Evolutionary conservation across 2,888 invertebrate species (phyloP), one percentile per base, ranked within the genome.

Genomic region (Daptonema setosum): DNA sequence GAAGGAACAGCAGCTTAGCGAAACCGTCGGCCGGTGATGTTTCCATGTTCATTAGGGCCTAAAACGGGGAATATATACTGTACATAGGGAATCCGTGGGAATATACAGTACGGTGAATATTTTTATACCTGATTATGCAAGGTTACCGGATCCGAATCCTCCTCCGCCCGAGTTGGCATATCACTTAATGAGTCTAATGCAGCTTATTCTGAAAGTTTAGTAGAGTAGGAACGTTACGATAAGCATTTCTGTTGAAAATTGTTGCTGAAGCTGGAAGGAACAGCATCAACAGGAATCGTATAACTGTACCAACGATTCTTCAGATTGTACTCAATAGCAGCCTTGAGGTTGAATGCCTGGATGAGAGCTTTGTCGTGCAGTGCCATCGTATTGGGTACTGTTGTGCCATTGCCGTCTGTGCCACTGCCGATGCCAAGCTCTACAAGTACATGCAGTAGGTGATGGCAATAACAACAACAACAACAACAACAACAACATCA

Each of bases 291-390:
- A n/a, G n/a, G n/a, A n/a, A n/a, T n/a, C n/a, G n/a, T n/a, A n/a
- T n/a, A n/a, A n/a, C n/a, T n/a, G n/a, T 8, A 47, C 47, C 22
- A 17, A 47, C 47, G 17, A 71, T 87, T 85, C 71, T 83, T 84
- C 54, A 85, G 78, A 70, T 90, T 87, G 73, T 87, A 97, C 73
- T 95, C 93, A 65, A 97, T 88, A 2, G 95, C 95, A 14, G 95
- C 91, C 77, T 95, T 95, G 26, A 97, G 77, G 75, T 97, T 97
- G 69, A 95, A 88, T 0, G 95, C 93, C 75, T 97, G 97, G 17
- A 97, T 87, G 2, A 97, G 78, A 25, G 91, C 90, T 2, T 95
- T 93, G 71, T 93, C 83, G 67, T 95, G 91, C 58, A 97, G 77
- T 1, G 84, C 84, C 58, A 87, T 75, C 0, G 90, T 87, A 72